Evolutionary conservation across 2,888 invertebrate species (phyloP), one percentile per base, ranked within the genome.

Genomic region (Neria commutata): DNA sequence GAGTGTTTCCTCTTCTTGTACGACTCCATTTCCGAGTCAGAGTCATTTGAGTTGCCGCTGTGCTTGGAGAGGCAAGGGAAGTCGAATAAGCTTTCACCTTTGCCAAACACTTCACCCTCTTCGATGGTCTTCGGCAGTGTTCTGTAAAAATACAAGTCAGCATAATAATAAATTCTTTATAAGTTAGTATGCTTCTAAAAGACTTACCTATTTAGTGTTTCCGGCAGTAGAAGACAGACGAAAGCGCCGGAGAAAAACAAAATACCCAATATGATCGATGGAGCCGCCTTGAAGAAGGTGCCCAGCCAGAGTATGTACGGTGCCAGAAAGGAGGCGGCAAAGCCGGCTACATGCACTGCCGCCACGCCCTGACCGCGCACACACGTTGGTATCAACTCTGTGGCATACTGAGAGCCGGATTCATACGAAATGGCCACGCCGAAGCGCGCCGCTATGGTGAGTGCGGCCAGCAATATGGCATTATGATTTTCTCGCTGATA

Each of bases 361-460:
- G 86, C 85, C 40, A 88, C 86, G 24, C 87, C 88, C 72, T 87
- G 87, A 2, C 87, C 88, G 40, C 88, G 78, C 17, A 88, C 85
- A 63, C 85, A 85, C 1, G 88, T 87, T 25, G 88, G 88, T 62
- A 88, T 85, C 53, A 88, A 74, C 74, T 88, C 88, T 2, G 87
- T 86, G 21, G 87, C 87, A 70, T 88, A 88, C 73, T 88, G 88
- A 14, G 86, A 85, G 4, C 86, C 86, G 6, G 87, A 87, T 74
- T 87, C 87, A 70, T 87, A 88, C 0, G 87, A 86, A 3, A 87
- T 84, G 60, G 86, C 86, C 21, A 88, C 85, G 24, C 85, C 84
- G 40, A 88, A 83, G 42, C 88, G 81, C 1, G 86, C 85, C 19
- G 86, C 78, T 25, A 87, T 81, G 0, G 84, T 83, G 40, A 87